phyloP scores from a whole-genome alignment of 2,797 vertebrate species.

The Pantherophis vulpinus region DNA sequence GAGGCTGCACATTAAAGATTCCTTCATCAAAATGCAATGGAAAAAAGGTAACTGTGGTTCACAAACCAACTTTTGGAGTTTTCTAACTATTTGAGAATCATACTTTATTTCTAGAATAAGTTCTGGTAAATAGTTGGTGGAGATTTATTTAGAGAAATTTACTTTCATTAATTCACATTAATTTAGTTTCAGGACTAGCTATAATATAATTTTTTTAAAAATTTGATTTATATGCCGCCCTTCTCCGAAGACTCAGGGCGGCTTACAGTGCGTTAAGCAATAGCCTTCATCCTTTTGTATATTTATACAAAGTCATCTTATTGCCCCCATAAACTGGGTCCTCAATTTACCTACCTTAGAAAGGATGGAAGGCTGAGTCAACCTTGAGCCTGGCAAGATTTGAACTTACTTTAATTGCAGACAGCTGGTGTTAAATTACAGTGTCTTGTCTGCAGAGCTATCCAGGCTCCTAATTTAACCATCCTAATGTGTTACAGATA shows the following conservation, averaged over 20 bases:
- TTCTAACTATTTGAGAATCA: constrained; percentile 35
- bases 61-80: constrained; percentile 53
- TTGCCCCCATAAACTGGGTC: too few relatives aligned
- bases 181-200: neutral
- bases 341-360: too few relatives aligned
- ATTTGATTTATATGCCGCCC: too few relatives aligned
- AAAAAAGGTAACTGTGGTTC: constrained; percentile 55
- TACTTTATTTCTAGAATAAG: constrained; percentile 36
- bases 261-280: too few relatives aligned
- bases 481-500: neutral
- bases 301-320: too few relatives aligned
- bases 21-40: constrained; percentile 75
- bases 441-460: too few relatives aligned
- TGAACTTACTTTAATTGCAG: too few relatives aligned
- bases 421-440: too few relatives aligned
- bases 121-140: constrained; percentile 34
- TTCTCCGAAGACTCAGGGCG: too few relatives aligned
- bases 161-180: constrained; percentile 24
- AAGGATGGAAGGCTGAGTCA: too few relatives aligned
- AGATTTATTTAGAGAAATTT: constrained; percentile 43
- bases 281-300: too few relatives aligned
- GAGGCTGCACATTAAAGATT: constrained; percentile 77
- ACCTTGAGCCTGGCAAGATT: too few relatives aligned
- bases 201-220: neutral
- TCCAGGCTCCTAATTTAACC: neutral